Conservation (phyloP, 1,140 invertebrate species). For the Drosophila tristis region DNA sequence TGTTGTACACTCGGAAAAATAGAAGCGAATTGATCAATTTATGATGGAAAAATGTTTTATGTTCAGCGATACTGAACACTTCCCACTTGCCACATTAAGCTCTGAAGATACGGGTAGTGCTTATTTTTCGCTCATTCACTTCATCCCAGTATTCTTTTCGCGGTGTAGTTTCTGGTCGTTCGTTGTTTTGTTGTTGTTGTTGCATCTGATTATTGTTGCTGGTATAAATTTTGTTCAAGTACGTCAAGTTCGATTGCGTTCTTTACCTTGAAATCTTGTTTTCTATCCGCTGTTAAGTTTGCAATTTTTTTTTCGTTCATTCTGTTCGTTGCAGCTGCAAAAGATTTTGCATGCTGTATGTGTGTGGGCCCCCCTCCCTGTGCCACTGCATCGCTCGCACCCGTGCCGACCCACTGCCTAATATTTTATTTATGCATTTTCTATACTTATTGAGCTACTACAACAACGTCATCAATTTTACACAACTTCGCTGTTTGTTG, state of each 20-base stretch:
- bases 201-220: conserved; percentile 49
- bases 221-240: conserved; percentile 79
- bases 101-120: not conserved
- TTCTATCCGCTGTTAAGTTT: conserved; percentile 78
- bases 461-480: conserved; percentile 67
- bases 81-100: conserved; percentile 10
- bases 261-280: conserved; percentile 82
- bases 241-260: conserved; percentile 82
- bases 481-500: conserved; percentile 21
- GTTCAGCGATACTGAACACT: not conserved
- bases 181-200: conserved; percentile 26
- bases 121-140: too few relatives aligned
- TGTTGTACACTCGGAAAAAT: too few relatives aligned
- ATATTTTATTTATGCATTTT: conserved; percentile 78
- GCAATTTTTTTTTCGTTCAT: conserved; percentile 53
- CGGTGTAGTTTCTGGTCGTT: too few relatives aligned
- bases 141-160: too few relatives aligned
- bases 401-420: conserved; percentile 44
- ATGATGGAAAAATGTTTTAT: not conserved
- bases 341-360: conserved; percentile 67
- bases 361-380: not conserved
- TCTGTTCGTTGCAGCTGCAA: conserved; percentile 64
- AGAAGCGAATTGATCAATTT: too few relatives aligned
- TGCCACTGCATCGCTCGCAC: not conserved
- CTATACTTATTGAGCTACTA: conserved; percentile 70